Evolutionary conservation across 23 tunicate genomes (phyloP).

Genomic region (Halocynthia roretzi): DNA sequence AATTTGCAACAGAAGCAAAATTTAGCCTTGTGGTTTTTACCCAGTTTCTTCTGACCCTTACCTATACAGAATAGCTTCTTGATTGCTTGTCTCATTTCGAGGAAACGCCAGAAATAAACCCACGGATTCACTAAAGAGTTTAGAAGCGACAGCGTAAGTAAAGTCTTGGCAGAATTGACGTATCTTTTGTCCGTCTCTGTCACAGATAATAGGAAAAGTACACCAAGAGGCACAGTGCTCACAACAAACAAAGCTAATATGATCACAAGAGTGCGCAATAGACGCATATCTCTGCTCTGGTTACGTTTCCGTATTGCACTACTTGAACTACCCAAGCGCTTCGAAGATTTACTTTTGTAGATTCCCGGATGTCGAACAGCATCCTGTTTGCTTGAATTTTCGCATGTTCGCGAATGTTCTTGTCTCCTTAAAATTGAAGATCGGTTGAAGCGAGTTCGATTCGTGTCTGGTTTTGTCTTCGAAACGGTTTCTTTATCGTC

Average conservation of each 20-base stretch:
- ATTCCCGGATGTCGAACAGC: too few relatives aligned
- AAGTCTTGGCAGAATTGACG: conserved; percentile 42
- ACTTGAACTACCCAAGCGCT: background rate
- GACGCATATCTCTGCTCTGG: conserved; percentile 48
- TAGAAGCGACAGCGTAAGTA: conserved; percentile 55
- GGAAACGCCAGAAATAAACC: conserved; percentile 91
- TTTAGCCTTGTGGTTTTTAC: too few relatives aligned
- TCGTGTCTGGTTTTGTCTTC: too few relatives aligned
- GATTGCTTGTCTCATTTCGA: conserved; percentile 67
- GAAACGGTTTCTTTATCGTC: too few relatives aligned
- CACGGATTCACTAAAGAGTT: conserved; percentile 86
- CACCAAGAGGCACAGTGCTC: conserved; percentile 77
- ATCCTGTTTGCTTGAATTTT: too few relatives aligned
- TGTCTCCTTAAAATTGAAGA: too few relatives aligned
- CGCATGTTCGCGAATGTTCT: too few relatives aligned
- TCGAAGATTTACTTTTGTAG: background rate
- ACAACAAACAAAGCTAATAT: conserved; percentile 56
- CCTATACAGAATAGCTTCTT: conserved; percentile 27
- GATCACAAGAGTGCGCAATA: conserved; percentile 64
- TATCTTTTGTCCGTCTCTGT: conserved; percentile 69
- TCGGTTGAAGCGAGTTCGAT: too few relatives aligned
- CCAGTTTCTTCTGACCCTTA: too few relatives aligned
- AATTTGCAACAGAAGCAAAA: conserved; percentile 13
- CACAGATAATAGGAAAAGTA: conserved; percentile 48
- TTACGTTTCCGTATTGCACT: conserved; percentile 13